Conservation (phyloP, 2,797 vertebrate species). For the Lerista edwardsae region DNA sequence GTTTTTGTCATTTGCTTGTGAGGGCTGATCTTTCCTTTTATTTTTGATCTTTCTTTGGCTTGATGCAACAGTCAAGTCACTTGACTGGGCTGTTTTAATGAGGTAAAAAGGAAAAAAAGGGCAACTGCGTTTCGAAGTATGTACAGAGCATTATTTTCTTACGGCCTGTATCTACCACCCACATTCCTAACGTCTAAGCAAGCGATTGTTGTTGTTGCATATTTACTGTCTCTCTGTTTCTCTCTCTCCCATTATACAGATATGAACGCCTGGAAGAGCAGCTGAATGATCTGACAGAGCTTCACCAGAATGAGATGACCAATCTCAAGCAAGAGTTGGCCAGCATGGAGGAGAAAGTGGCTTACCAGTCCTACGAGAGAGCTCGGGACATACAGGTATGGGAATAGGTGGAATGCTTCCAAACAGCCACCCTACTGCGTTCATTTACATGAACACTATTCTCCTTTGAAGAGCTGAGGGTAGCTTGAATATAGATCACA, state of each 20-base stretch:
- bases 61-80: not conserved
- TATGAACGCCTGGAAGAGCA: conserved; percentile 96
- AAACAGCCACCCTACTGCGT: not conserved
- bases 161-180: not conserved
- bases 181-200: not conserved
- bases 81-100: not conserved
- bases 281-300: conserved; percentile 94
- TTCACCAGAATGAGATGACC: conserved; percentile 98
- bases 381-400: conserved; percentile 96
- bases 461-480: not conserved
- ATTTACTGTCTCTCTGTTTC: not conserved
- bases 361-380: conserved; percentile 97
- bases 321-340: conserved; percentile 98
- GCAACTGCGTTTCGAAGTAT: not conserved
- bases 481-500: not conserved
- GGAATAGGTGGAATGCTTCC: fast-evolving
- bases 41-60: too few relatives aligned
- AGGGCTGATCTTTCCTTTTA: not conserved
- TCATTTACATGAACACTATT: not conserved
- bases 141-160: not conserved
- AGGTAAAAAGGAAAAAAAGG: not conserved
- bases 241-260: conserved; percentile 67
- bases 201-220: not conserved
- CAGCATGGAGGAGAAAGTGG: conserved; percentile 99
- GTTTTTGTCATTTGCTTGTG: not conserved